Evolutionary conservation across 2,113 vertebrate genomes (phyloP).

Genomic region (Otocyon megalotis): DNA sequence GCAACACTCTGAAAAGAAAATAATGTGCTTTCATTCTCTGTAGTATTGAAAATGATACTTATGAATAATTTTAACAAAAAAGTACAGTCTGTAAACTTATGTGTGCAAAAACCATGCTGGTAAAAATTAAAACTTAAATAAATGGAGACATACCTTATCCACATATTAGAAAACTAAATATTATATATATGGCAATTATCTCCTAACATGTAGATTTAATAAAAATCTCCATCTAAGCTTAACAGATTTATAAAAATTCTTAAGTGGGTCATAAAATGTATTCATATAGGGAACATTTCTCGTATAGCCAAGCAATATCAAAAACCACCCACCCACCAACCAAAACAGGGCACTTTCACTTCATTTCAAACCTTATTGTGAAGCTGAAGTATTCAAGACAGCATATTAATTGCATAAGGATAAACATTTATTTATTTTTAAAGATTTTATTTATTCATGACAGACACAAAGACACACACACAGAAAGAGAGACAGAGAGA

Average conservation of each 20-base stretch:
- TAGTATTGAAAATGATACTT: background rate
- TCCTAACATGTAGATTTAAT: background rate
- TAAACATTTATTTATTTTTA: background rate
- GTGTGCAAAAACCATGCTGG: background rate
- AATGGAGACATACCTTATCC: background rate
- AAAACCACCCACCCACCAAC: too few relatives aligned
- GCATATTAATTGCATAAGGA: background rate
- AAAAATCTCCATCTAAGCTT: background rate
- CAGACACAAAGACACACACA: too few relatives aligned
- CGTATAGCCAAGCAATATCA: background rate
- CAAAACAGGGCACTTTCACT: background rate
- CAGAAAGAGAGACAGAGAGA: too few relatives aligned
- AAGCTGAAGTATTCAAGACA: background rate
- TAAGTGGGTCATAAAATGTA: background rate
- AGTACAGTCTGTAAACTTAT: background rate
- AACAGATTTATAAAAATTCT: background rate
- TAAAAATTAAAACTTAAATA: background rate
- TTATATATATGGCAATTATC: background rate
- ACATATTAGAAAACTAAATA: background rate
- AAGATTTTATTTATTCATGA: too few relatives aligned
- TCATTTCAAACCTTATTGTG: background rate
- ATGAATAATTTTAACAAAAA: background rate
- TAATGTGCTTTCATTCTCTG: background rate
- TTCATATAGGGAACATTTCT: background rate
- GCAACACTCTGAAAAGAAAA: background rate